These are phyloP conservation scores for Zootoca vivipara DNA, from an alignment of 2,113 vertebrate species.

Conservation along the genomic window DNA sequence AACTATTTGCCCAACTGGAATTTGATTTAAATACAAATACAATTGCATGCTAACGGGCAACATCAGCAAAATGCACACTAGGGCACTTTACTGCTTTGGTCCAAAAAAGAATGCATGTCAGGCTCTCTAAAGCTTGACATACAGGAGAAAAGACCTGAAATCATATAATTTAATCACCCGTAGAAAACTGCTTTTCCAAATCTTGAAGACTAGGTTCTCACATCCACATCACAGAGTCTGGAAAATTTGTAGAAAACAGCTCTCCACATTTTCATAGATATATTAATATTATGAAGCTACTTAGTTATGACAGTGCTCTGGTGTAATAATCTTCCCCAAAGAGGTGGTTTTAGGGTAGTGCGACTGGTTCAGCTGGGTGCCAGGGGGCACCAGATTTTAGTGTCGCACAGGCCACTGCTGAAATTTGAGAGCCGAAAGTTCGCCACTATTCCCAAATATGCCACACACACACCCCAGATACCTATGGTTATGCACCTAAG, in stretches of 20 bases:
- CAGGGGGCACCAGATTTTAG: too few species aligned
- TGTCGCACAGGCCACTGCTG: too few species aligned
- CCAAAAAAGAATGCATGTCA: background rate
- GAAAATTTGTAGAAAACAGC: background rate
- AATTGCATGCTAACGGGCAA: background rate
- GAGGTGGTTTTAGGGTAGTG: too few species aligned
- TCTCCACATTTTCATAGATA: background rate
- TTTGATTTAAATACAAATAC: constrained; percentile 14
- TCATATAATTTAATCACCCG: background rate
- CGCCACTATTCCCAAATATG: too few species aligned
- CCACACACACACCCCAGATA: too few species aligned
- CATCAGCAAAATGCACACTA: background rate
- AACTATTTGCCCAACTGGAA: background rate
- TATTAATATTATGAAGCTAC: background rate
- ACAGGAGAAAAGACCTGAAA: background rate
- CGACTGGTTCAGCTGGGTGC: too few species aligned
- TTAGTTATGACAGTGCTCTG: background rate
- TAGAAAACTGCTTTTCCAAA: background rate
- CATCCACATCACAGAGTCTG: background rate
- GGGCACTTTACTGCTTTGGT: background rate
- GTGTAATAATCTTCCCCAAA: background rate
- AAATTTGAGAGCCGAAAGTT: too few species aligned
- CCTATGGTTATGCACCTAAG: background rate
- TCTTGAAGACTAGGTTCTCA: background rate
- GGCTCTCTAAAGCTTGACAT: background rate